These are phyloP conservation scores for Aphaenogaster floridana DNA, from an alignment of 1,140 invertebrate species.

Conservation along the genomic window DNA sequence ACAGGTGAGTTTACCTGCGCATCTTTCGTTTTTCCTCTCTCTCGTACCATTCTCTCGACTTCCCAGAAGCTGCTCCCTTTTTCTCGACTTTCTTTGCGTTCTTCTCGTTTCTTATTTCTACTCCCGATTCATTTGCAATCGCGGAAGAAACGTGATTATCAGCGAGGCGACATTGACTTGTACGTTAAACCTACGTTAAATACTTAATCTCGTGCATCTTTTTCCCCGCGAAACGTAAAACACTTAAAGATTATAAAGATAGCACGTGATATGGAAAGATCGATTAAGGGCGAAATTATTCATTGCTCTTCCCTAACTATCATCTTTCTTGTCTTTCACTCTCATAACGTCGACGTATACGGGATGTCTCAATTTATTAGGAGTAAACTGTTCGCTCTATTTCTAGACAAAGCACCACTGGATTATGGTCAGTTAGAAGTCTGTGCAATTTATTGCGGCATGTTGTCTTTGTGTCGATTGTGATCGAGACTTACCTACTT, in stretches of 20 bases:
- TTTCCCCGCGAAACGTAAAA: neutral
- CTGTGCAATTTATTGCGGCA: slow-evolving; percentile 81
- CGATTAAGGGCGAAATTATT: slow-evolving; percentile 33
- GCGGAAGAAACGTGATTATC: neutral
- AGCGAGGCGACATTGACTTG: neutral
- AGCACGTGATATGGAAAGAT: neutral
- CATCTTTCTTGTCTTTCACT: slow-evolving; percentile 38
- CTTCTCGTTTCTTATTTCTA: slow-evolving; percentile 31
- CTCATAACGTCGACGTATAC: slow-evolving; percentile 53
- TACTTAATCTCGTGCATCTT: neutral
- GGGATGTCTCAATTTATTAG: slow-evolving; percentile 66
- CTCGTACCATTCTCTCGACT: slow-evolving; percentile 10
- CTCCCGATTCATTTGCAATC: neutral
- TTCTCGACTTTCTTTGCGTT: slow-evolving; percentile 52
- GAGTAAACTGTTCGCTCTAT: slow-evolving; percentile 81
- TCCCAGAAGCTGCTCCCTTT: slow-evolving; percentile 10
- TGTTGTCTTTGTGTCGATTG: slow-evolving; percentile 79
- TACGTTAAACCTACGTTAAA: neutral
- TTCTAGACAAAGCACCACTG: slow-evolving; percentile 84
- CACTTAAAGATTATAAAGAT: neutral
- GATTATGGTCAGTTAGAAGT: slow-evolving; percentile 85
- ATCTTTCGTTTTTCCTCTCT: slow-evolving; percentile 65
- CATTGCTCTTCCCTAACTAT: slow-evolving; percentile 12
- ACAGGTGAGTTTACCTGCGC: slow-evolving; percentile 90
- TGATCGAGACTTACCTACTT: slow-evolving; percentile 65